Evolutionary conservation across 1,140 invertebrate species (phyloP).

Genomic region (Thaumetopoea pityocampa): DNA sequence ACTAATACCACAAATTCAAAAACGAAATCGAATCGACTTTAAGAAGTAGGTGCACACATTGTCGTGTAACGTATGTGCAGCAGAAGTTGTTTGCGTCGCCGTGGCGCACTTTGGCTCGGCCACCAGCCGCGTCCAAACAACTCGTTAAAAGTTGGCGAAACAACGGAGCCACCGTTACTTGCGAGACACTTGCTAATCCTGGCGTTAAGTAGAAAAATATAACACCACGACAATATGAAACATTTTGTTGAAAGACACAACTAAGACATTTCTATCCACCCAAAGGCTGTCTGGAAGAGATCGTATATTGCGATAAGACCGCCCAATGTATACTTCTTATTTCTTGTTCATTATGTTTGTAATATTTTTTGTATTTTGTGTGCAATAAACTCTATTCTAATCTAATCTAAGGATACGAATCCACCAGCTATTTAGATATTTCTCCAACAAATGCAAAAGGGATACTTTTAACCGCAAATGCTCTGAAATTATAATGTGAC

Average conservation of each 20-base stretch:
- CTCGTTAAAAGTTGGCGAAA: slow-evolving; percentile 73
- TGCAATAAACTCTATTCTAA: no score
- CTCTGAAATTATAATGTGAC: slow-evolving; percentile 29
- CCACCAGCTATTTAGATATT: slow-evolving; percentile 2
- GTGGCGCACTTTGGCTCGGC: slow-evolving; percentile 38
- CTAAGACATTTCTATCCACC: slow-evolving; percentile 59
- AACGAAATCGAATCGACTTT: no score
- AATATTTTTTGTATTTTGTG: no score
- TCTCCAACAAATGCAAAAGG: not conserved
- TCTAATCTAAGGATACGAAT: no score
- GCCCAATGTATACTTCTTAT: slow-evolving; percentile 23
- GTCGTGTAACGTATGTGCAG: slow-evolving; percentile 54
- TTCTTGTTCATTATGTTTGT: no score
- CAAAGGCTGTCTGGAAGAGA: no score
- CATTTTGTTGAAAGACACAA: slow-evolving; percentile 62
- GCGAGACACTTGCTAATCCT: slow-evolving; percentile 58
- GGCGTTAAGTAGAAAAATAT: slow-evolving; percentile 71
- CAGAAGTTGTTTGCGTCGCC: slow-evolving; percentile 32
- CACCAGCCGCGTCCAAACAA: slow-evolving; percentile 63
- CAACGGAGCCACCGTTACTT: slow-evolving; percentile 65
- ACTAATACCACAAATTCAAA: no score
- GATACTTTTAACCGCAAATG: slow-evolving; percentile 23
- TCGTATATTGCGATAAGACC: slow-evolving; percentile 24
- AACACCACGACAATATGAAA: slow-evolving; percentile 69
- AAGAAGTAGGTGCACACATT: no score